Conservation (phyloP, 2,113 vertebrate genomes). For the Brachyhypopomus gauderio region DNA sequence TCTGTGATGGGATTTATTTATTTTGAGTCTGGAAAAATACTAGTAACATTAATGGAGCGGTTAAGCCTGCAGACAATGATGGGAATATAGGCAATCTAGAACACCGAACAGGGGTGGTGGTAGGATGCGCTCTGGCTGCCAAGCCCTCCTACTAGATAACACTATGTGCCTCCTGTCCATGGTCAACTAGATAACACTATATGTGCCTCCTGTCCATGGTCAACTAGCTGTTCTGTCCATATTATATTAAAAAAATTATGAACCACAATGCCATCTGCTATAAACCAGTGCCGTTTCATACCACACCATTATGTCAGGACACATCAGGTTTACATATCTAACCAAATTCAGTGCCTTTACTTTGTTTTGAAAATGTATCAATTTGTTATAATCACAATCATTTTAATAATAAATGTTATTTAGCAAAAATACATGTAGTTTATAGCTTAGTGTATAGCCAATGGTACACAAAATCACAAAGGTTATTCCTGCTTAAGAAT, state of each 20-base stretch:
- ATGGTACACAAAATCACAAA: neutral
- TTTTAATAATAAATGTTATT: neutral
- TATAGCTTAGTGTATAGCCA: neutral
- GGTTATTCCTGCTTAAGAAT: neutral
- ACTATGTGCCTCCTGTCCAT: conserved; percentile 56
- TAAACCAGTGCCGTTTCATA: neutral
- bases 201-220: conserved; percentile 61
- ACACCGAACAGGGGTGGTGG: conserved; percentile 75
- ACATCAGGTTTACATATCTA: neutral
- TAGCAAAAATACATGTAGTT: neutral
- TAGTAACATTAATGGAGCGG: conserved; percentile 53
- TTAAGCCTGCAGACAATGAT: neutral
- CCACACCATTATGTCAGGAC: neutral
- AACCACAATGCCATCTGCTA: neutral
- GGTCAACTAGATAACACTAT: conserved; percentile 72
- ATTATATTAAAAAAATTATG: conserved; percentile 41
- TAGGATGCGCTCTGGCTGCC: conserved; percentile 67
- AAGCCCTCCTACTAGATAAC: conserved; percentile 72
- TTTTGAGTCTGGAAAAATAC: conserved; percentile 56
- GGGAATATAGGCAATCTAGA: conserved; percentile 45
- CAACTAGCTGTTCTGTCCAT: conserved; percentile 25
- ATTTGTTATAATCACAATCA: no score
- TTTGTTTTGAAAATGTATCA: no score
- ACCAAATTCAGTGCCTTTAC: neutral
- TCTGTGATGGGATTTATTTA: no score